These are phyloP conservation scores for Pseudorasbora parva DNA, from an alignment of 2,113 vertebrate species.

Conservation along the genomic window DNA sequence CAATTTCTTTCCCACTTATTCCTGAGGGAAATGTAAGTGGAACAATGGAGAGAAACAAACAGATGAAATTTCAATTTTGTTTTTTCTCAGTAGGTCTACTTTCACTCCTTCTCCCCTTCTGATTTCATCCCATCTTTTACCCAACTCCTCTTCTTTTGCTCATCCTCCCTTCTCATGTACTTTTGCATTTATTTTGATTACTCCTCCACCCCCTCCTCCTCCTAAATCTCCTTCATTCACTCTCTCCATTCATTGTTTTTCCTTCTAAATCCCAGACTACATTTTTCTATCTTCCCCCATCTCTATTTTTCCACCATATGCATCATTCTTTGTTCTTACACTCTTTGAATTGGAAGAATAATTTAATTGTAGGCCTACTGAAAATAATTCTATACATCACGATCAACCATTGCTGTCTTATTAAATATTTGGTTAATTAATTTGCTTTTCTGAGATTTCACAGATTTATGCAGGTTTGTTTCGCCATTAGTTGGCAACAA, in stretches of 20 bases:
- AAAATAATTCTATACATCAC: background rate
- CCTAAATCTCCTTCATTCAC: constrained; percentile 17
- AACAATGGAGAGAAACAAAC: constrained; percentile 68
- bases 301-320: background rate
- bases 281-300: background rate
- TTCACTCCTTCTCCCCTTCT: constrained; percentile 44
- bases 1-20: constrained; percentile 16
- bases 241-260: constrained; percentile 16
- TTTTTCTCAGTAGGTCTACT: constrained; percentile 57
- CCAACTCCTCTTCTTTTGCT: background rate
- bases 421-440: background rate
- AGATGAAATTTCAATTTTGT: constrained; percentile 67
- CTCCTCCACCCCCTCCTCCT: background rate
- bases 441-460: background rate
- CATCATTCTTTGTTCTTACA: background rate
- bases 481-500: background rate
- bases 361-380: background rate
- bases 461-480: background rate
- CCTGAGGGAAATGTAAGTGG: constrained; percentile 69
- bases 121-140: constrained; percentile 14
- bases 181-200: background rate
- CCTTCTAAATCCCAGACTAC: background rate
- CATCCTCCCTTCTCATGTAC: background rate
- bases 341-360: background rate
- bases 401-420: background rate